Evolutionary conservation across 2,888 invertebrate species (phyloP).

Genomic region (Thumatha senex): DNA sequence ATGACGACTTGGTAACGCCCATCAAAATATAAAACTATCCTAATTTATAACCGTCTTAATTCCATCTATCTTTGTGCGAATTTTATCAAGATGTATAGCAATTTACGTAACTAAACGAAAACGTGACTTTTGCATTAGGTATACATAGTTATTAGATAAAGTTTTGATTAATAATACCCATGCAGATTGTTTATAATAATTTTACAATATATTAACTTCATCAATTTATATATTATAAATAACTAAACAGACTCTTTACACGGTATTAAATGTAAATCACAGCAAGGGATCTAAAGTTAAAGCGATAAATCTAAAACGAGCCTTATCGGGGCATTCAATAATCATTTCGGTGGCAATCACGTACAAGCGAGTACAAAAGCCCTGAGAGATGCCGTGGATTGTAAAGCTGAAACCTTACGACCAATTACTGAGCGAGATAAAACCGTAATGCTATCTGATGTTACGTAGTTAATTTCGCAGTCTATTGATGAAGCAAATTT

Average conservation of each 20-base stretch:
- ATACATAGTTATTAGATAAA: too few species aligned
- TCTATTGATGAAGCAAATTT: slow-evolving; percentile 45
- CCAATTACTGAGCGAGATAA: slow-evolving; percentile 69
- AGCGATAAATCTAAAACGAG: slow-evolving; percentile 35
- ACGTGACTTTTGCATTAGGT: too few species aligned
- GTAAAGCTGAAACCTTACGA: slow-evolving; percentile 68
- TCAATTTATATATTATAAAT: too few species aligned
- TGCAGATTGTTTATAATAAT: too few species aligned
- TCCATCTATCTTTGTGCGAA: too few species aligned
- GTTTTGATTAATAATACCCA: too few species aligned
- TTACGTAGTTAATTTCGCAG: slow-evolving; percentile 45
- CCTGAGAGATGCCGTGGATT: slow-evolving; percentile 45
- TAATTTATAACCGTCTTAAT: too few species aligned
- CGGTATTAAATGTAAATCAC: slow-evolving; percentile 10
- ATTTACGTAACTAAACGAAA: too few species aligned
- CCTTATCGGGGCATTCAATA: slow-evolving; percentile 53
- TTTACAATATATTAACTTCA: too few species aligned
- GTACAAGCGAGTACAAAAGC: slow-evolving; percentile 57
- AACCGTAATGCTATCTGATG: slow-evolving; percentile 58
- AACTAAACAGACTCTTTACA: background rate
- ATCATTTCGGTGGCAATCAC: slow-evolving; percentile 53
- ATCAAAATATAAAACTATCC: too few species aligned
- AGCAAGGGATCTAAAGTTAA: slow-evolving; percentile 31
- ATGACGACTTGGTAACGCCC: too few species aligned
- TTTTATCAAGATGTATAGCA: too few species aligned